Conservation (phyloP, 2,113 vertebrate genomes). For the Alethe diademata region DNA sequence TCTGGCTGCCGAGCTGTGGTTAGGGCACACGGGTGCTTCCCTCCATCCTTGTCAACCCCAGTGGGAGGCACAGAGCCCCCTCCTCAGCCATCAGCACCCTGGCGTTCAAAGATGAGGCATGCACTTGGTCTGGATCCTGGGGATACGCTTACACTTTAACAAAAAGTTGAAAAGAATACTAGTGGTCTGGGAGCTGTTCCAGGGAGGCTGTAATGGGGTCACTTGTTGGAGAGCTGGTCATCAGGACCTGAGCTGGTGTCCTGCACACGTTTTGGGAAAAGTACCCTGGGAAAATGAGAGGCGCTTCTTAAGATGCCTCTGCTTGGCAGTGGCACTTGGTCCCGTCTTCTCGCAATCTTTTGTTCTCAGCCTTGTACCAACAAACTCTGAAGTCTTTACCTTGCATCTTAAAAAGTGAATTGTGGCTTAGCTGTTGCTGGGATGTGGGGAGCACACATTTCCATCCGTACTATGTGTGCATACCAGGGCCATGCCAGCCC, state of each 20-base stretch:
- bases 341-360: background rate
- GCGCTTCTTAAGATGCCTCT: background rate
- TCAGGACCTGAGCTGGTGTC: no score
- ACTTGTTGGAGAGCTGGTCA: accelerated
- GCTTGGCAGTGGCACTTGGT: background rate
- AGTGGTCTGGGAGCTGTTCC: background rate
- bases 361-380: background rate
- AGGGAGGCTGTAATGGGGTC: background rate
- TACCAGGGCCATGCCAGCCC: accelerated
- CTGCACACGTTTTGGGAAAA: accelerated
- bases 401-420: background rate
- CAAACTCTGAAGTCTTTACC: background rate
- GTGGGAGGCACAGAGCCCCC: background rate
- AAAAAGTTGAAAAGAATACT: background rate
- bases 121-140: background rate
- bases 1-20: background rate
- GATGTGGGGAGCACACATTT: background rate
- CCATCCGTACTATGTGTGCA: accelerated
- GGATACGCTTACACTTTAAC: background rate
- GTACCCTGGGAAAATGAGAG: background rate
- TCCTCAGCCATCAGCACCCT: background rate
- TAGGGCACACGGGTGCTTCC: background rate
- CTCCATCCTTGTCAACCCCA: background rate
- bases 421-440: background rate
- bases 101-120: background rate